Base-by-base conservation (phyloP, 2,113 vertebrate genomes). In the Cyanoderma ruficeps region DNA sequence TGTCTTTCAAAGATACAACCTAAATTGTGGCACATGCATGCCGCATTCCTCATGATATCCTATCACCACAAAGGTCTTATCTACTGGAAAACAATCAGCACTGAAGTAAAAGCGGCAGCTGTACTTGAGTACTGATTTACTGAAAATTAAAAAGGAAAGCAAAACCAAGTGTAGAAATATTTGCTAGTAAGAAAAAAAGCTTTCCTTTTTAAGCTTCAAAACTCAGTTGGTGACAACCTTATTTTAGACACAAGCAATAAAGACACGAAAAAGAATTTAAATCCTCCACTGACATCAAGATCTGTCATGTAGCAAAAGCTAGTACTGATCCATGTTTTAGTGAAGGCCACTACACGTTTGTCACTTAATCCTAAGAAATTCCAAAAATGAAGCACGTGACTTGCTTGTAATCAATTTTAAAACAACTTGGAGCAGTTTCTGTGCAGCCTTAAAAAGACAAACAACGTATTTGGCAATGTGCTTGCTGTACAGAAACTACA, bases 321-420 rank as follows among this genome's bases (percentile, higher is more conserved):
- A 76, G 67, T 46, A 64, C 63, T 25, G 46, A 83, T 50, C 67
- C 79, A 70, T 7, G 21, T 63, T 91, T 77, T 44, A 59, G 52
- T 25, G 49, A 87, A 68, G 52, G 41, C 93, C 89, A 46, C 64
- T 42, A 92, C 10, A 10, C 46, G 52, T 89, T 86, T 56, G 52
- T 67, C 86, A 71, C 83, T 90, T 93, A 90, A 93, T 81, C 83
- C 72, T 30, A 64, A 96, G 49, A 86, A 84, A 93, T 92, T 79
- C 44, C 52, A 88, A 78, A 92, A 96, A 83, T 71, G 24, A 92
- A 81, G 68, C 90, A 92, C 0, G 7, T 92, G 80, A 86, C 49
- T 56, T 46, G 25, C 55, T 87, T 30, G 67, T 74, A 90, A 88
- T 90, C 63, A 70, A 67, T 93, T 96, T 93, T 60, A 86, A 85